These are phyloP conservation scores for Microplitis demolitor DNA, from an alignment of 1,140 invertebrate species.

Conservation along the genomic window DNA sequence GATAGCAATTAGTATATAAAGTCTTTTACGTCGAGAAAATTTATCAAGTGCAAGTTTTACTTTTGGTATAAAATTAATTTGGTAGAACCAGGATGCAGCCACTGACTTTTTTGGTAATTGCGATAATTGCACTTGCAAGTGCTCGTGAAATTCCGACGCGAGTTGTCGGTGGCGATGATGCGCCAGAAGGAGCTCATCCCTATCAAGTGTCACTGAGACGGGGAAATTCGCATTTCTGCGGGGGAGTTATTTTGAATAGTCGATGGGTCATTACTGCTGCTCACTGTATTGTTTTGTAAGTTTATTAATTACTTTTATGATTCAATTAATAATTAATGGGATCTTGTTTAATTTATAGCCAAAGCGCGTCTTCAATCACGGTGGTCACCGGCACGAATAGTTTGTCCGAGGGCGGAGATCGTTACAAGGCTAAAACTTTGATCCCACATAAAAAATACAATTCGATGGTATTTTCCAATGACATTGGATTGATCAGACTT, in stretches of 20 bases:
- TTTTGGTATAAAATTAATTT: too few species aligned
- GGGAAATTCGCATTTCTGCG: constrained; percentile 58
- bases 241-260: constrained; percentile 61
- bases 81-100: neutral
- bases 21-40: neutral
- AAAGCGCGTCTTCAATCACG: neutral
- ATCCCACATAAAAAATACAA: constrained; percentile 50
- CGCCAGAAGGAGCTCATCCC: constrained; percentile 50
- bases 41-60: neutral
- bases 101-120: neutral
- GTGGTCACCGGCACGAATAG: constrained; percentile 37
- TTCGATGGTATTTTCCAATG: constrained; percentile 43
- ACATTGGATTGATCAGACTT: constrained; percentile 60
- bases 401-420: constrained; percentile 30
- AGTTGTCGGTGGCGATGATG: constrained; percentile 41
- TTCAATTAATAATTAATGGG: neutral
- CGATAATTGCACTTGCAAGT: neutral
- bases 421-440: constrained; percentile 42
- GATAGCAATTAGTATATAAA: neutral
- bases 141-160: constrained; percentile 13
- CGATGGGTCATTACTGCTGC: constrained; percentile 63
- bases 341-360: constrained; percentile 15
- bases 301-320: neutral
- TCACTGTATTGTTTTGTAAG: constrained; percentile 54
- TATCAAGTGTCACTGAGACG: constrained; percentile 56